Evolutionary conservation across 2,797 vertebrate genomes (phyloP), one percentile per base, ranked within the genome.

Genomic region (Ptychobarbus kaznakovi): DNA sequence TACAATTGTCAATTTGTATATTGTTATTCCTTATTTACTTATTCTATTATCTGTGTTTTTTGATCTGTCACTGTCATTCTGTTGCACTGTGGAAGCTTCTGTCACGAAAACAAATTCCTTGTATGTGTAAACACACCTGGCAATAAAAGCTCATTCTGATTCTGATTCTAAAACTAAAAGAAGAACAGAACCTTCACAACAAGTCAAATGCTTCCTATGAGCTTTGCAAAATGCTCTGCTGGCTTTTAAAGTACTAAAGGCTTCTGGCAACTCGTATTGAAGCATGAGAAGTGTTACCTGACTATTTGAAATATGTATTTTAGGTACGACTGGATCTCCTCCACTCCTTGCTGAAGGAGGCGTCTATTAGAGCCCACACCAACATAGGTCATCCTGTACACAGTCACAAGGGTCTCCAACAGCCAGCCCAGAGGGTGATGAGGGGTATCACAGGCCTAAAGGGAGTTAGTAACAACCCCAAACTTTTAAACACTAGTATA

Each of bases 321-420:
- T 87, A 97, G 93, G 90, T 96, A 97, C 83, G 96, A 97, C 87
- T 95, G 95, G 68, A 97, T 96, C 92, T 97, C 96, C 87, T 95
- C 94, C 2, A 97, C 96, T 12, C 96, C 96, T 86, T 97, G 96
- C 85, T 94, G 94, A 82, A 97, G 86, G 42, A 97, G 87, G 0
- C 96, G 92, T 3, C 95, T 93, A 89, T 96, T 96, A 70, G 96
- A 96, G 81, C 96, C 96, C 0, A 97, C 96, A 4, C 96, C 96
- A 77, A 97, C 95, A 0, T 97, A 97, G 0, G 96, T 97, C 96
- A 97, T 96, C 83, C 96, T 94, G 58, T 97, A 97, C 63, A 96
- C 96, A 0, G 96, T 95, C 32, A 97, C 96, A 10, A 97, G 89
- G 0, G 95, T 96, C 93, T 97, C 96, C 88, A 97, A 87, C 13